Base-by-base conservation (phyloP, 2,888 invertebrate genomes). In the Chrysodeixis includens region DNA sequence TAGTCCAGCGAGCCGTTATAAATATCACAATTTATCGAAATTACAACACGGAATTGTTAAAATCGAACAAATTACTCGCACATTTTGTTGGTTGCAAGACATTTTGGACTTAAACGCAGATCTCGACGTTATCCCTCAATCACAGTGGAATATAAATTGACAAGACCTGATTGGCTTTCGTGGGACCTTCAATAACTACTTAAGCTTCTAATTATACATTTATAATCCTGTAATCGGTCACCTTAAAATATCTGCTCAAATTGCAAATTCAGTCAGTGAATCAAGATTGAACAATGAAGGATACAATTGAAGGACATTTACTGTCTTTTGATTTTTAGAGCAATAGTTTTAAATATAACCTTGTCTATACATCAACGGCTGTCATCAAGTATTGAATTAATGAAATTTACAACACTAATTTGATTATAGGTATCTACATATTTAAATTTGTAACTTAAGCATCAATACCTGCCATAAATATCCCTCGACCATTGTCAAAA, bases 121-220 rank as follows among this genome's bases (percentile, higher is more conserved):
- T n/a, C 9, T 46, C 18, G 18, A 46, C 46, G 18, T 44, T 55
- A 68, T 66, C 56, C 63, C 54, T 71, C 76, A 78, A 79, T 78
- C 75, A 75, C 74, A 70, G 53, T 66, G 66, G 79, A 84, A 86
- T 84, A 80, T 79, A 84, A 84, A 86, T 86, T 80, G 76, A 71
- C 65, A 80, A 78, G 73, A 80, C 81, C 71, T 78, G 76, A 76
- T 76, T 73, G 69, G 64, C 63, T 58, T 62, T 67, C 60, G 67
- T 64, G 46, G 75, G 79, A 80, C 83, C 80, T 73, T 79, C 87
- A 87, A 90, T 89, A 81, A 87, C 83, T 83, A 87, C 78, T 84
- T 88, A 89, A 93, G 89, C 90, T 80, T 74, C 86, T 90, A 90
- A 92, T 92, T 88, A 89, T 78, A 75, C 73, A 81, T 78, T 88